Conservation (phyloP, 1,140 invertebrate genomes). For the Chionoecetes opilio region DNA sequence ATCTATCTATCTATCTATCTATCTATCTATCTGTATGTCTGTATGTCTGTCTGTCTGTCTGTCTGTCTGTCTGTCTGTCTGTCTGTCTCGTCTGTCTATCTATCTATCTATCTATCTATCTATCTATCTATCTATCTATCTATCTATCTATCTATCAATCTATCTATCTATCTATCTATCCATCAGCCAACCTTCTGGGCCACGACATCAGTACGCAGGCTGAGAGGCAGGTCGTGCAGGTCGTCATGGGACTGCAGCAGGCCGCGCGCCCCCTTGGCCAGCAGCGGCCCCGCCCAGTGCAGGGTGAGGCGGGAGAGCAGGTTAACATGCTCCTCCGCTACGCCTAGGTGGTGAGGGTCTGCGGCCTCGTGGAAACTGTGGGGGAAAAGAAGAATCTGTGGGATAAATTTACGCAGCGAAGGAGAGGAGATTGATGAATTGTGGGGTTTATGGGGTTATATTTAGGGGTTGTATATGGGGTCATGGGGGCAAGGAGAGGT, state of each 20-base stretch:
- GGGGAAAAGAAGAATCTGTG: constrained; percentile 83
- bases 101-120: neutral
- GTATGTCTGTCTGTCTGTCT: no score
- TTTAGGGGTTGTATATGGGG: no score
- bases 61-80: neutral
- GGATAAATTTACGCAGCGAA: no score
- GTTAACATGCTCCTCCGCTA: constrained; percentile 91
- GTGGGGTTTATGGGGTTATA: no score
- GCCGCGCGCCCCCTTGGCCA: constrained; percentile 91
- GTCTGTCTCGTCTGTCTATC: neutral
- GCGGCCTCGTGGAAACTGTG: constrained; percentile 87
- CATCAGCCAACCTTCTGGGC: constrained; percentile 85
- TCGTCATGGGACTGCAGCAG: constrained; percentile 91
- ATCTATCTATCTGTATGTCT: no score
- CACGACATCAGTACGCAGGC: constrained; percentile 87
- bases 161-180: no score
- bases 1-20: no score
- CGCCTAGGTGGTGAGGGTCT: constrained; percentile 89
- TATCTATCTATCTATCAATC: no score
- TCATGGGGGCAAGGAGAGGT: no score
- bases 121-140: neutral
- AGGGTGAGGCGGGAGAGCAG: constrained; percentile 91
- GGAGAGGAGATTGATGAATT: no score
- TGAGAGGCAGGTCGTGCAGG: constrained; percentile 92
- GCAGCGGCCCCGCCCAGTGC: constrained; percentile 93